phyloP scores from a whole-genome alignment of 2,797 vertebrate species.

The Leptoclinus maculatus region DNA sequence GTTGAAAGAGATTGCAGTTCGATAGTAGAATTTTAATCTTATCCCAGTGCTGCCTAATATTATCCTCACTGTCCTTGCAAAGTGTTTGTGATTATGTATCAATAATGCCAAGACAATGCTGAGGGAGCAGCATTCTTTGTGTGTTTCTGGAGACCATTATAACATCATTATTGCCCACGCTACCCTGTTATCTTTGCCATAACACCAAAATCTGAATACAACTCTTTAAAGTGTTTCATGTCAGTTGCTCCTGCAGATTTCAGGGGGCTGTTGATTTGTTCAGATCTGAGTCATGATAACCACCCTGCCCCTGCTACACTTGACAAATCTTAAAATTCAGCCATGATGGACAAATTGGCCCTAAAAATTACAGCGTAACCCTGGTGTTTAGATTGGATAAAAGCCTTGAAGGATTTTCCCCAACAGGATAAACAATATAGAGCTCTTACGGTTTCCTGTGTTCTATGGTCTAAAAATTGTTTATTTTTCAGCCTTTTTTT shows the following conservation, averaged over 20 bases:
- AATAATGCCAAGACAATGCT: background rate
- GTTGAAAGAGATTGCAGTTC: background rate
- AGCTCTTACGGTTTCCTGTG: background rate
- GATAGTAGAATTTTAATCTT: constrained; percentile 5
- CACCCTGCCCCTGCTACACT: constrained; percentile 22
- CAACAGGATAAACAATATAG: background rate
- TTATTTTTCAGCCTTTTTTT: background rate
- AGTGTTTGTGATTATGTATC: background rate
- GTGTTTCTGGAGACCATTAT: background rate
- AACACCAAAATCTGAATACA: background rate
- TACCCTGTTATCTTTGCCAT: background rate
- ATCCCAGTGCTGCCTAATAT: background rate
- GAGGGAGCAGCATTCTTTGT: background rate
- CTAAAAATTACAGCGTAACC: background rate
- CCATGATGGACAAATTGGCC: constrained; percentile 26
- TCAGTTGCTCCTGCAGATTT: constrained; percentile 2
- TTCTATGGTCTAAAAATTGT: background rate
- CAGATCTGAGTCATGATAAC: constrained; percentile 30
- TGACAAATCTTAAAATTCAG: constrained; percentile 29
- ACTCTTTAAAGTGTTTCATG: background rate
- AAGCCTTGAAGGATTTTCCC: constrained; percentile 20
- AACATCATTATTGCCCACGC: background rate
- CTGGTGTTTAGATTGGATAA: constrained; percentile 26
- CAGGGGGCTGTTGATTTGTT: constrained; percentile 5
- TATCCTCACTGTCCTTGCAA: background rate